These are phyloP conservation scores for Scaptomyza hsui DNA, from an alignment of 1,140 invertebrate genomes.

Conservation along the genomic window DNA sequence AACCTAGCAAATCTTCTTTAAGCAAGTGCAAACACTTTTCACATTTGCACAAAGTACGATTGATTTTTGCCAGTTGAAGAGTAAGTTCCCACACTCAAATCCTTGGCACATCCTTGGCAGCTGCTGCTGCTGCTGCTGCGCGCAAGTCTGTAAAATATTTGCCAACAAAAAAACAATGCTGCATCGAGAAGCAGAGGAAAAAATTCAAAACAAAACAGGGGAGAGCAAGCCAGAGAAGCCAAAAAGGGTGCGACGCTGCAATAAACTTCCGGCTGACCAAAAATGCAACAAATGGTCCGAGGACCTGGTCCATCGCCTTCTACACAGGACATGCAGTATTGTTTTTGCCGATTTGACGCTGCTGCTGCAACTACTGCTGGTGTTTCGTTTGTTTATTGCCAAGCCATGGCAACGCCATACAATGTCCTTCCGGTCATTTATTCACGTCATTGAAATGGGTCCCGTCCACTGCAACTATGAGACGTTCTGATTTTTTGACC, in stretches of 20 bases:
- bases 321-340: slow-evolving; percentile 47
- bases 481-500: slow-evolving; percentile 40
- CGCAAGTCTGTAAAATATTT: slow-evolving; percentile 71
- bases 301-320: slow-evolving; percentile 51
- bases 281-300: slow-evolving; percentile 71
- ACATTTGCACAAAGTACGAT: slow-evolving; percentile 60
- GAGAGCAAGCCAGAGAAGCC: slow-evolving; percentile 15
- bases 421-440: slow-evolving; percentile 82
- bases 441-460: slow-evolving; percentile 79
- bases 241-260: slow-evolving; percentile 77
- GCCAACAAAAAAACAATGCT: slow-evolving; percentile 65
- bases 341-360: slow-evolving; percentile 43
- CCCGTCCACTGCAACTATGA: slow-evolving; percentile 48
- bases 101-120: slow-evolving; percentile 58
- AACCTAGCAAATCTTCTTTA: slow-evolving; percentile 11
- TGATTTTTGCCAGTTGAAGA: slow-evolving; percentile 62
- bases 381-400: slow-evolving; percentile 78
- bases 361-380: slow-evolving; percentile 19
- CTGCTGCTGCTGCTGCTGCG: slow-evolving; percentile 55
- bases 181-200: slow-evolving; percentile 22
- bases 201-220: slow-evolving; percentile 19
- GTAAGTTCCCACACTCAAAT: slow-evolving; percentile 67
- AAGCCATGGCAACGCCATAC: slow-evolving; percentile 74
- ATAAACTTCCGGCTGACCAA: slow-evolving; percentile 78
- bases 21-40: slow-evolving; percentile 63